phyloP scores from a whole-genome alignment of 2,888 invertebrate genomes.

The Scaptomyza polygonia region DNA sequence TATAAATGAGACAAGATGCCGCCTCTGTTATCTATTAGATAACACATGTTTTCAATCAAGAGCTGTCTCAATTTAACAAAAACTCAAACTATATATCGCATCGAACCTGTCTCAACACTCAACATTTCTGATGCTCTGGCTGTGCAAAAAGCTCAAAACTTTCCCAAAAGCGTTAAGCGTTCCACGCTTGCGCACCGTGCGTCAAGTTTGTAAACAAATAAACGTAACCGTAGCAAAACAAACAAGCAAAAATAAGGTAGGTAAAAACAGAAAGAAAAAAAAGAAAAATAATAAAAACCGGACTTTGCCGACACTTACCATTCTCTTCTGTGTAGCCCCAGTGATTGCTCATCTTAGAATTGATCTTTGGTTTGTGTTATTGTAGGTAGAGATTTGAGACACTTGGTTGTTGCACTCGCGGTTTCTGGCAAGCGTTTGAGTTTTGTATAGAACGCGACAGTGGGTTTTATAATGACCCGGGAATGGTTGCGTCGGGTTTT shows the following conservation, averaged over 20 bases:
- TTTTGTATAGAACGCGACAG: constrained; percentile 27
- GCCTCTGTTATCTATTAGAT: constrained; percentile 45
- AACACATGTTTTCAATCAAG: constrained; percentile 42
- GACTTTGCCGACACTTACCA: constrained; percentile 60
- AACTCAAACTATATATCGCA: not conserved
- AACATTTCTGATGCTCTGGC: not conserved
- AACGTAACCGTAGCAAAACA: constrained; percentile 28
- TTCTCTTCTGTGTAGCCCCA: constrained; percentile 82
- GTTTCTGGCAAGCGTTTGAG: constrained; percentile 49
- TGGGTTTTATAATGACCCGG: constrained; percentile 35
- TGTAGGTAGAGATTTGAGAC: constrained; percentile 1
- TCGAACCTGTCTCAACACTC: constrained; percentile 11
- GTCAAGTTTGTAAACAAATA: constrained; percentile 49
- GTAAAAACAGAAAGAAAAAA: too few relatives aligned
- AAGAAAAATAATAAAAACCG: not conserved
- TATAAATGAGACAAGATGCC: constrained; percentile 27
- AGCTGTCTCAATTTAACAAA: constrained; percentile 35
- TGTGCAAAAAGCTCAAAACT: constrained; percentile 16
- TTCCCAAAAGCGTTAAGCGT: constrained; percentile 29
- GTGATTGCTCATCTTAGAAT: constrained; percentile 71
- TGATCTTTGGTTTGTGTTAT: constrained; percentile 28
- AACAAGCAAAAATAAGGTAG: constrained; percentile 39
- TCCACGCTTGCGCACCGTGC: constrained; percentile 61
- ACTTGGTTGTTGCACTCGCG: constrained; percentile 56
- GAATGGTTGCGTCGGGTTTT: constrained; percentile 7